Percentiles rank a stretch among this genome's conserved stretches.
phyloP scores from a whole-genome alignment of 2,113 vertebrate species.

The Leiothrix lutea region DNA sequence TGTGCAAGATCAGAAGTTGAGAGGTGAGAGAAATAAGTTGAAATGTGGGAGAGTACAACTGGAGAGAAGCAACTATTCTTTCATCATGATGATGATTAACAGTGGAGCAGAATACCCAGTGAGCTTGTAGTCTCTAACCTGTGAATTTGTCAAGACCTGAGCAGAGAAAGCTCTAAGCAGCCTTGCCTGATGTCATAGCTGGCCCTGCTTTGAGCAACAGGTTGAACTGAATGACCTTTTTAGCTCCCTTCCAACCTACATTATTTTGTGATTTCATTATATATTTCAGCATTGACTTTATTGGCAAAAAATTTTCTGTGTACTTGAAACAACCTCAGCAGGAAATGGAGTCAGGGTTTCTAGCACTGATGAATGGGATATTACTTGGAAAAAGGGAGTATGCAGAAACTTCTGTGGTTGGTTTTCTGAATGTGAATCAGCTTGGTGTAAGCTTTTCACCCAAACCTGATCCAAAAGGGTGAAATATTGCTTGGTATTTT shows the following conservation, averaged over 20 bases:
- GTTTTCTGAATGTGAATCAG: background rate
- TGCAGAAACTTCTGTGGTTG: background rate
- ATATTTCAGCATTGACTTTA: background rate
- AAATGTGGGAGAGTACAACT: background rate
- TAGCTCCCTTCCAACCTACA: background rate
- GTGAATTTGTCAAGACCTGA: background rate
- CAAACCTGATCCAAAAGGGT: background rate
- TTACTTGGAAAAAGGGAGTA: background rate
- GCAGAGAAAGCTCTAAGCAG: background rate
- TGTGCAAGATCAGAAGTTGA: background rate
- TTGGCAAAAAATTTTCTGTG: background rate
- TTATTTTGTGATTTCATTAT: background rate
- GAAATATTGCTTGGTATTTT: background rate
- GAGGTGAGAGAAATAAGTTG: background rate
- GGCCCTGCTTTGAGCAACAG: background rate
- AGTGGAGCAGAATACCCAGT: background rate
- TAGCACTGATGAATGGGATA: background rate
- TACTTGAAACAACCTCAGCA: background rate
- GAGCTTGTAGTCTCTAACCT: background rate
- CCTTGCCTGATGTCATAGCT: background rate
- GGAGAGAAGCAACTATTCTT: background rate
- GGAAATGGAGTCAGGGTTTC: background rate
- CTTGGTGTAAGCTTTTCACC: background rate
- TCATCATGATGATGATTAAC: rapidly evolving
- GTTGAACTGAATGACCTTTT: background rate